Evolutionary conservation across 1,140 invertebrate genomes (phyloP).

Genomic region (Caenorhabditis inopinata): DNA sequence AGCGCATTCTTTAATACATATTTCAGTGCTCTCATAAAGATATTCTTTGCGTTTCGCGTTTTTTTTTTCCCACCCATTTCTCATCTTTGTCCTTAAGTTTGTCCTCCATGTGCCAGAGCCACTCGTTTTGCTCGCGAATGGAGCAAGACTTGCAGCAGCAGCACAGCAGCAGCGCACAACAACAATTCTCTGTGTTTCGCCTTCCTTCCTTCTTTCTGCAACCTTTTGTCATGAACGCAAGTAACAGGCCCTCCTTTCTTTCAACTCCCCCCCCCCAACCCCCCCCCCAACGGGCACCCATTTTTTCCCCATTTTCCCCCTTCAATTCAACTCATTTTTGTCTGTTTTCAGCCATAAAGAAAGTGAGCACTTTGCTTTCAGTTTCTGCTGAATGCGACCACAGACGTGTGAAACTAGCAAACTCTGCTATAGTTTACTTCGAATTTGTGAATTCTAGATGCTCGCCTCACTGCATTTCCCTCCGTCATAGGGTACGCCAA

Average conservation of each 20-base stretch:
- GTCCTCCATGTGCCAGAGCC: conserved; percentile 3
- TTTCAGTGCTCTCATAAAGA: background rate
- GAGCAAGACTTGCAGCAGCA: conserved; percentile 21
- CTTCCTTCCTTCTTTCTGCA: background rate
- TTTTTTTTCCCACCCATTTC: background rate
- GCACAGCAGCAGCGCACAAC: too few species aligned
- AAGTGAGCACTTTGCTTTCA: too few species aligned
- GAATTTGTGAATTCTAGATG: too few species aligned
- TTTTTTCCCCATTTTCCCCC: background rate
- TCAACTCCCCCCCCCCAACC: background rate
- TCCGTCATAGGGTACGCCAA: too few species aligned
- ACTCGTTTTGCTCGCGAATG: background rate
- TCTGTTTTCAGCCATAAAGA: too few species aligned
- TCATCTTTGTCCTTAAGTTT: conserved; percentile 30
- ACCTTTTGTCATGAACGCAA: conserved; percentile 17
- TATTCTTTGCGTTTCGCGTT: background rate
- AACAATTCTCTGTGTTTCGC: background rate
- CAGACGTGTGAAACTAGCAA: too few species aligned
- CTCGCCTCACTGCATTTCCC: too few species aligned
- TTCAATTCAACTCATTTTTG: too few species aligned
- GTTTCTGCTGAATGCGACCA: too few species aligned
- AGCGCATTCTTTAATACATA: background rate
- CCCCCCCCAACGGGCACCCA: too few species aligned
- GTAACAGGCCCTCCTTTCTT: background rate
- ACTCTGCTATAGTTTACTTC: too few species aligned